Conservation (phyloP, 1,140 invertebrate genomes). For the Campodea augens region DNA sequence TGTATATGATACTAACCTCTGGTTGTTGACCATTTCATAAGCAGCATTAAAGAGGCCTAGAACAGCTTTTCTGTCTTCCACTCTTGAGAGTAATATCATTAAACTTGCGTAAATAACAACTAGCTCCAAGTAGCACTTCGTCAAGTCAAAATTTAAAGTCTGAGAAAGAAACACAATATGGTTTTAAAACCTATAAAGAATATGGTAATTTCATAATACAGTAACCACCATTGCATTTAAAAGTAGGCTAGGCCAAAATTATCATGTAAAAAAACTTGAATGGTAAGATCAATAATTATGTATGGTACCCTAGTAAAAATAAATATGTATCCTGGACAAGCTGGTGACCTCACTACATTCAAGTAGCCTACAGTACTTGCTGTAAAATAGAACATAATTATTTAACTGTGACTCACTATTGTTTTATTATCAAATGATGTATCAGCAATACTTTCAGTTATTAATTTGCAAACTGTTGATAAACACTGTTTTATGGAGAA, state of each 20-base stretch:
- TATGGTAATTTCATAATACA: neutral
- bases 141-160: constrained; percentile 89
- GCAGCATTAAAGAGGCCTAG: constrained; percentile 93
- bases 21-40: constrained; percentile 84
- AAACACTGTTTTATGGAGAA: no score
- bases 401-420: no score
- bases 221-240: constrained; percentile 2
- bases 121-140: constrained; percentile 86
- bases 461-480: no score
- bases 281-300: neutral
- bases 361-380: no score
- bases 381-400: no score
- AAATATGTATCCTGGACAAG: no score
- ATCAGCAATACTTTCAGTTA: no score
- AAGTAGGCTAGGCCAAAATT: neutral
- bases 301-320: constrained; percentile 7
- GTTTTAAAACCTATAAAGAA: neutral
- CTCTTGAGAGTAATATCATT: constrained; percentile 88
- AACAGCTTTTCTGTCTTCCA: constrained; percentile 94
- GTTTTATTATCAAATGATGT: no score
- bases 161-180: constrained; percentile 23
- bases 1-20: constrained; percentile 29
- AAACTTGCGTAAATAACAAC: constrained; percentile 83
- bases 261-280: constrained; percentile 4
- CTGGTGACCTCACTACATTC: no score